Conservation (phyloP, 2,888 invertebrate genomes). For the Amblyteles armatorius region DNA sequence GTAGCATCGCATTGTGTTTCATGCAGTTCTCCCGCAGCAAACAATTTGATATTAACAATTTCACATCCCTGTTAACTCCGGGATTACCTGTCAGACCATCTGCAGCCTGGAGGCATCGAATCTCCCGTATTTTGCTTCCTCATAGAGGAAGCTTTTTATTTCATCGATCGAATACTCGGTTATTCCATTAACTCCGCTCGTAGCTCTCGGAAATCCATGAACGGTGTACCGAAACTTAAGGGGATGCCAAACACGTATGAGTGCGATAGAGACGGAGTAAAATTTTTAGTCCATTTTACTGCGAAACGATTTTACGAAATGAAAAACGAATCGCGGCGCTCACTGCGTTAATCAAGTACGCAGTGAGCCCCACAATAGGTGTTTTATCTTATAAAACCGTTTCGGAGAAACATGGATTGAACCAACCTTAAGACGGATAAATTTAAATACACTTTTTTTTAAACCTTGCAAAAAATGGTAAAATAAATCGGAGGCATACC, state of each 20-base stretch:
- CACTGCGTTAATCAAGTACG: too few relatives aligned
- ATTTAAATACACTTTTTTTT: background rate
- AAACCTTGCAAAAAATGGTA: background rate
- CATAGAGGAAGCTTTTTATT: too few relatives aligned
- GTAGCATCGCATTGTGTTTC: background rate
- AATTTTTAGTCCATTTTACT: too few relatives aligned
- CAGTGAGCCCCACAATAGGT: too few relatives aligned
- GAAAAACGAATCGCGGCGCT: too few relatives aligned
- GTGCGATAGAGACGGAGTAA: too few relatives aligned
- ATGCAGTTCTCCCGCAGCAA: background rate
- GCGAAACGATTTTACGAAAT: too few relatives aligned
- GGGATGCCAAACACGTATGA: too few relatives aligned
- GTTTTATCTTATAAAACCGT: too few relatives aligned
- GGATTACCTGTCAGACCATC: background rate
- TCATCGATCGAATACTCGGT: background rate
- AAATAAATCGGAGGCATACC: background rate
- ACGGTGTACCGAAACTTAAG: background rate
- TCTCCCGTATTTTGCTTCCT: background rate
- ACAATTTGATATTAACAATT: conserved; percentile 6
- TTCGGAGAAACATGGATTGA: too few relatives aligned
- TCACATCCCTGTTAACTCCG: background rate
- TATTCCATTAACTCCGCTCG: background rate
- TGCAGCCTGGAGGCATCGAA: background rate
- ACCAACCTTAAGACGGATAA: background rate
- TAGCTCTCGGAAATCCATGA: background rate